Base-by-base conservation (phyloP, 2,888 invertebrate species). In the Monochamus alternatus region DNA sequence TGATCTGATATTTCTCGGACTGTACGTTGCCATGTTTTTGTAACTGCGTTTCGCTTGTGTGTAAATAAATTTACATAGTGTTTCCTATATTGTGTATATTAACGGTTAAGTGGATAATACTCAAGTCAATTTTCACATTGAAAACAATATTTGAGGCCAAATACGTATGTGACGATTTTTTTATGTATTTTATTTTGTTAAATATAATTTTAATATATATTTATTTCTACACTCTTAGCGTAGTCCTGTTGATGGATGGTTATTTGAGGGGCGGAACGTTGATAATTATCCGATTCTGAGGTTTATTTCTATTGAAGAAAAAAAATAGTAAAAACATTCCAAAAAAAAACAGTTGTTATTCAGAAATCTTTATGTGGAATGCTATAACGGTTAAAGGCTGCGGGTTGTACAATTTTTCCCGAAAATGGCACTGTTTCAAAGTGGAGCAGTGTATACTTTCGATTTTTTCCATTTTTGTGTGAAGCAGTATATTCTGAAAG, bases 131-230 rank as follows among this genome's bases (percentile, higher is more conserved):
- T 81, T 78, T 78, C 75, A 75, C 72, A 72, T 66, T 76, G 74
- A 76, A 75, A 76, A 66, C 77, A 78, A 68, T 73, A 69, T 78
- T 81, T 76, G 84, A 82, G 84, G 84, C 84, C 83, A 84, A 83
- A 82, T 80, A 82, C 76, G 76, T 80, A 80, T 75, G 77, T 81
- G 80, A 80, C 75, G 77, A 78, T 72, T 75, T 78, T 80, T 80
- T 60, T 76, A 77, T 79, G 76, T 78, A 77, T 80, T 77, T 76
- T 80, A 75, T 80, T 75, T 76, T 77, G 75, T 80, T 75, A 77
- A 78, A 80, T 80, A 76, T 80, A 75, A 75, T 78, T 80, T 76
- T 77, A 75, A 77, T 73, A 76, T 78, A 80, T 80, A 80, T 81
- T 78, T 81, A 80, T 80, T 81, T 78, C 71, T 78, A 77, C 67